These are phyloP conservation scores for Diaperis boleti DNA, from an alignment of 2,888 invertebrate genomes.

Conservation along the genomic window DNA sequence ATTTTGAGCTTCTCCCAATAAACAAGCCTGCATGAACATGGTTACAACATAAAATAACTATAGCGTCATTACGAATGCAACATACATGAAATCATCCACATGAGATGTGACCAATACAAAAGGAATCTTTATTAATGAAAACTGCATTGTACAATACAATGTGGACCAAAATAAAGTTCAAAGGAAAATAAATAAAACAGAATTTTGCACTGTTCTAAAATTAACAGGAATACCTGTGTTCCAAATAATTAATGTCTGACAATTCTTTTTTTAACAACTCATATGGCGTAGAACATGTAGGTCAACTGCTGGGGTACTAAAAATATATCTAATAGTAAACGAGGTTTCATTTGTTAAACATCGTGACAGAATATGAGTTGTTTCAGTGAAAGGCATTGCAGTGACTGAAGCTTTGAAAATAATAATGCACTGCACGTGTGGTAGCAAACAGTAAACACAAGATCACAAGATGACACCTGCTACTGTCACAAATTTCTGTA, in stretches of 20 bases:
- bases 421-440: too few species aligned
- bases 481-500: too few species aligned
- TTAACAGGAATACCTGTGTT: slow-evolving; percentile 40
- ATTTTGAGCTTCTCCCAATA: slow-evolving; percentile 14
- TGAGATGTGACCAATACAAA: slow-evolving; percentile 15
- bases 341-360: slow-evolving; percentile 31
- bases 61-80: slow-evolving; percentile 20
- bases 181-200: background rate
- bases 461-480: too few species aligned
- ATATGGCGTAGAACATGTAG: slow-evolving; percentile 44
- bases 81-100: slow-evolving; percentile 22
- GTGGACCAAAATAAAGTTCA: background rate
- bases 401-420: background rate
- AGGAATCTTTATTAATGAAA: slow-evolving; percentile 14
- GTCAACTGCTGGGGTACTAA: slow-evolving; percentile 41
- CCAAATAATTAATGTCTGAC: slow-evolving; percentile 45
- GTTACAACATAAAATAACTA: slow-evolving; percentile 9
- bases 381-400: background rate
- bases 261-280: slow-evolving; percentile 48
- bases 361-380: slow-evolving; percentile 6
- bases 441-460: too few species aligned
- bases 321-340: slow-evolving; percentile 36
- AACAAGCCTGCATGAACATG: slow-evolving; percentile 21
- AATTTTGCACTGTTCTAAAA: slow-evolving; percentile 6
- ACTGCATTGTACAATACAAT: background rate